These are phyloP conservation scores for Rhabditophanes sp. DNA, from an alignment of 2,888 invertebrate genomes.

Conservation along the genomic window DNA sequence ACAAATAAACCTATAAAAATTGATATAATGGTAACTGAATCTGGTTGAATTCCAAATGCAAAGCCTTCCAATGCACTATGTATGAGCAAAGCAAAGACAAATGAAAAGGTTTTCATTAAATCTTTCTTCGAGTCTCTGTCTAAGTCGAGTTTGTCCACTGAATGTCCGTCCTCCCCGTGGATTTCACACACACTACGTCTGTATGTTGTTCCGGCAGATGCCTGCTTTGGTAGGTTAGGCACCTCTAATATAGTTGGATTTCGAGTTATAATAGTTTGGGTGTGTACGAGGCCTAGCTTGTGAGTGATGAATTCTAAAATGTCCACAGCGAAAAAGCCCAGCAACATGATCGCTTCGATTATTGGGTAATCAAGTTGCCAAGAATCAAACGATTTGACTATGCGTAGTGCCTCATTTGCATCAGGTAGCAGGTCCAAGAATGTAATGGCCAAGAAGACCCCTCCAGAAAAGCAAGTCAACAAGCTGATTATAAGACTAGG, in stretches of 20 bases:
- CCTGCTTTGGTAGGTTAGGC: too few species aligned
- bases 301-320: constrained; percentile 7
- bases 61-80: constrained; percentile 12
- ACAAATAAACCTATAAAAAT: constrained; percentile 13
- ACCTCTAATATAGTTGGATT: too few species aligned
- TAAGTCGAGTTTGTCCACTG: too few species aligned
- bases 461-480: constrained; percentile 14
- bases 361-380: constrained; percentile 11
- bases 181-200: constrained; percentile 9
- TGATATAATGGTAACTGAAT: constrained; percentile 4
- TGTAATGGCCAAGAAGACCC: constrained; percentile 12
- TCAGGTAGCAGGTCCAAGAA: constrained; percentile 12
- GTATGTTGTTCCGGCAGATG: too few species aligned
- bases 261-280: not conserved
- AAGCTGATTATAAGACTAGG: constrained; percentile 12
- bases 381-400: constrained; percentile 7
- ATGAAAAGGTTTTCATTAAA: constrained; percentile 10
- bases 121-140: too few species aligned
- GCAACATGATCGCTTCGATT: constrained; percentile 8
- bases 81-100: constrained; percentile 10
- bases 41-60: constrained; percentile 12
- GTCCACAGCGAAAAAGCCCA: constrained; percentile 13
- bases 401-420: constrained; percentile 11
- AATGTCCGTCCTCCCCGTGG: constrained; percentile 4
- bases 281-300: not conserved